Evolutionary conservation across 1,140 invertebrate genomes (phyloP).

Genomic region (Camponotus vicinus): DNA sequence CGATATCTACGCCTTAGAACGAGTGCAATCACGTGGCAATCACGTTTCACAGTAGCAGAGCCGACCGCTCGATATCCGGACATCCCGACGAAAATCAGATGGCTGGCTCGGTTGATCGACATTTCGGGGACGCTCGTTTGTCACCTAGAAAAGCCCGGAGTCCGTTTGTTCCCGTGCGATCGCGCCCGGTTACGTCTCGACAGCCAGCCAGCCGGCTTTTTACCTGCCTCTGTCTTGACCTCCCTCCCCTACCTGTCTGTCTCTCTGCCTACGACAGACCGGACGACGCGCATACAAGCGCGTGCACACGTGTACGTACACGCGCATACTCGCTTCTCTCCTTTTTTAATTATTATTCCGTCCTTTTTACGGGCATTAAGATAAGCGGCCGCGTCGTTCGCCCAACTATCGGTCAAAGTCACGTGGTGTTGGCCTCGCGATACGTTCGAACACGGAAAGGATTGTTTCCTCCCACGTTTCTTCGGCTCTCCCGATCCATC

Average conservation of each 20-base stretch:
- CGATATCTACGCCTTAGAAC: not conserved
- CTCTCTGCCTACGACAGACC: conserved; percentile 13
- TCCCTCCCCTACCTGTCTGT: not conserved
- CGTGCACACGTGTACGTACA: too few species aligned
- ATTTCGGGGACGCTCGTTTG: conserved; percentile 84
- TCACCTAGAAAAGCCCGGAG: conserved; percentile 76
- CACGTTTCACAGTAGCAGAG: not conserved
- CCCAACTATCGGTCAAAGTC: conserved; percentile 81
- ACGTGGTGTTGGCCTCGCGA: conserved; percentile 64
- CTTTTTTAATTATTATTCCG: conserved; percentile 71
- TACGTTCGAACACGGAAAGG: conserved; percentile 67
- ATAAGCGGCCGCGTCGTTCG: conserved; percentile 71
- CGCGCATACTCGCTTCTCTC: conserved; percentile 31
- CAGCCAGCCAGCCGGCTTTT: conserved; percentile 32
- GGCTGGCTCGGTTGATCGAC: conserved; percentile 82
- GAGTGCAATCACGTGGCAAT: not conserved
- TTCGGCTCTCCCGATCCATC: conserved; percentile 50
- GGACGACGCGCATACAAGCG: not conserved
- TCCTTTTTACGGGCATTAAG: conserved; percentile 76
- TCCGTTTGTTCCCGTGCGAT: conserved; percentile 72
- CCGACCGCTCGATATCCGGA: conserved; percentile 47
- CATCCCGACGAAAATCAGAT: conserved; percentile 75
- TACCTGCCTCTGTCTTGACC: conserved; percentile 40
- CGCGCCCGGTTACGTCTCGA: conserved; percentile 23
- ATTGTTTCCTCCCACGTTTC: conserved; percentile 58